These are phyloP conservation scores for Eucriotettix oculatus DNA, from an alignment of 2,888 invertebrate species.

Conservation along the genomic window DNA sequence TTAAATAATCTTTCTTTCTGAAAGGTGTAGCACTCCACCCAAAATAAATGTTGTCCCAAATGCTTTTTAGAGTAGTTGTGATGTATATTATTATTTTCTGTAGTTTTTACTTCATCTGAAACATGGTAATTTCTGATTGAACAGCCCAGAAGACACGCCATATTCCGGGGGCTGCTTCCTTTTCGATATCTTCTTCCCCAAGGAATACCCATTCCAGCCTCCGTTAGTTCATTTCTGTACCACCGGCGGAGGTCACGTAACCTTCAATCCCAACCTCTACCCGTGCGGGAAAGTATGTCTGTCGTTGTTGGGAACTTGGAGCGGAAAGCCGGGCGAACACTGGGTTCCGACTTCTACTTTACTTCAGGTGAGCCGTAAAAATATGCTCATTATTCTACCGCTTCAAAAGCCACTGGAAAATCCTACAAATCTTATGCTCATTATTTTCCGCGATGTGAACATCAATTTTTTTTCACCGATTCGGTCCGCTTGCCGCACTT, in stretches of 20 bases:
- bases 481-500: too few species aligned
- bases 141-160: slow-evolving; percentile 13
- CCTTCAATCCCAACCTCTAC: slow-evolving; percentile 13
- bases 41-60: too few species aligned
- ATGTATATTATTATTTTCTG: not conserved
- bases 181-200: slow-evolving; percentile 13
- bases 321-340: slow-evolving; percentile 10
- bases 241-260: slow-evolving; percentile 10
- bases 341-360: slow-evolving; percentile 11
- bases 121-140: not conserved
- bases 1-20: too few species aligned
- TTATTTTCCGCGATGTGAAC: too few species aligned
- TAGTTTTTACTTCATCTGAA: not conserved
- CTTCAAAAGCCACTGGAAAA: too few species aligned
- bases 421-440: too few species aligned
- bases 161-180: slow-evolving; percentile 13
- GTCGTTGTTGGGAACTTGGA: slow-evolving; percentile 13
- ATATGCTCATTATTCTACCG: too few species aligned
- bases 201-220: slow-evolving; percentile 9
- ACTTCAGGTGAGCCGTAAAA: slow-evolving; percentile 7
- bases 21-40: too few species aligned
- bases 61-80: too few species aligned
- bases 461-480: too few species aligned
- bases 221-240: slow-evolving; percentile 12
- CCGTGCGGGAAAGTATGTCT: slow-evolving; percentile 12